Percentiles rank a stretch among this genome's conserved stretches.
Evolutionary conservation across 2,113 vertebrate genomes (phyloP).

Genomic region (Natator depressus): DNA sequence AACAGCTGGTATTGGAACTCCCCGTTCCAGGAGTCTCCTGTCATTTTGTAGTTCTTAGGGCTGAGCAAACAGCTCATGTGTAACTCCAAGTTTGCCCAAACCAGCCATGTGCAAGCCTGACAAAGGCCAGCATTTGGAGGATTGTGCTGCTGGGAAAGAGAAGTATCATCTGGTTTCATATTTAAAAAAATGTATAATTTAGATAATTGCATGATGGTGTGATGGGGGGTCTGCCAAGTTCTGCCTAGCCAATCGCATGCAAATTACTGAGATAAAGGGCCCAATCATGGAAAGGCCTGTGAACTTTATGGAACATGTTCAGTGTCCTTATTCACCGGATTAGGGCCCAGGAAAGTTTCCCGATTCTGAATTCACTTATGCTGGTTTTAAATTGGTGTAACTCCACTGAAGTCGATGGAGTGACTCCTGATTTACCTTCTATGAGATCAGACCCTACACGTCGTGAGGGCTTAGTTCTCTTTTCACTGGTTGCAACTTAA

Average conservation of each 20-base stretch:
- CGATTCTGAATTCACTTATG: fast-evolving
- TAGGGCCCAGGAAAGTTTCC: background rate
- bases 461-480: background rate
- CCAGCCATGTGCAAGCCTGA: background rate
- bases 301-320: background rate
- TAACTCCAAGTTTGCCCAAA: background rate
- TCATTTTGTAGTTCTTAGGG: background rate
- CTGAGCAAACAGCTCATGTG: background rate
- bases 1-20: background rate
- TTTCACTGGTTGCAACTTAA: fast-evolving
- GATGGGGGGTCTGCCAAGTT: background rate
- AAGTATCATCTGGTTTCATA: background rate
- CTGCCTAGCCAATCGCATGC: background rate
- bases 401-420: fast-evolving
- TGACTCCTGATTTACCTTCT: background rate
- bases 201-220: fast-evolving
- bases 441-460: background rate
- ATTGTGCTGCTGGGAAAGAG: background rate
- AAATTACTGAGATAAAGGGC: background rate
- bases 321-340: fast-evolving
- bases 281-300: background rate
- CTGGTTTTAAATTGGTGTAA: fast-evolving
- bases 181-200: background rate
- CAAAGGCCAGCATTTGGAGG: background rate
- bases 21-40: background rate